These are phyloP conservation scores for Cepphus grylle DNA, from an alignment of 2,113 vertebrate genomes.

Conservation along the genomic window DNA sequence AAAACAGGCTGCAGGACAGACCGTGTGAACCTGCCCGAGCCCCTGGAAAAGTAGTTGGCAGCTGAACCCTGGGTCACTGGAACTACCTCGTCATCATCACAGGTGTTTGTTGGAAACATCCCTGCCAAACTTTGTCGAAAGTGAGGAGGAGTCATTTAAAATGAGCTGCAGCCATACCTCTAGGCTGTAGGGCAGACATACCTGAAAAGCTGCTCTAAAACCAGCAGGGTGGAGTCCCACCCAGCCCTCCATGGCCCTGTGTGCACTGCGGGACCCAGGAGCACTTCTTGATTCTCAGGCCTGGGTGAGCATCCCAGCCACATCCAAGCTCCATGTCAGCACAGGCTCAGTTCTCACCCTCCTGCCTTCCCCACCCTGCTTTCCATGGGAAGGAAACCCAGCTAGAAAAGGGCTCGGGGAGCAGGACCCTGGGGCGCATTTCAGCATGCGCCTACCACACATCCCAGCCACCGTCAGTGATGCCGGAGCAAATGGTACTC, in stretches of 20 bases:
- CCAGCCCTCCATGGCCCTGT: neutral
- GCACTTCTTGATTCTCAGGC: neutral
- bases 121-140: neutral
- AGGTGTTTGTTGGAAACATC: neutral
- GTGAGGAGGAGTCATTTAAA: constrained; percentile 12
- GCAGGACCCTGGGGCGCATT: neutral
- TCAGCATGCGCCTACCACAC: neutral
- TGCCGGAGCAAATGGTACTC: neutral
- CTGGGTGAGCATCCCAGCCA: neutral
- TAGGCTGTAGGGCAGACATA: constrained; percentile 43
- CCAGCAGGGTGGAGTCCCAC: neutral
- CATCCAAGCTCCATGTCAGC: neutral
- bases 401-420: neutral
- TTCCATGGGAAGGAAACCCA: neutral
- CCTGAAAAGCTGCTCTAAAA: constrained; percentile 21
- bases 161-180: neutral
- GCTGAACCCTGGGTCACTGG: neutral
- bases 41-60: neutral
- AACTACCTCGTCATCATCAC: neutral
- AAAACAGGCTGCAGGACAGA: neutral
- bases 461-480: accelerated
- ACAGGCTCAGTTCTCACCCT: neutral
- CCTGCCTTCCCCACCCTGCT: neutral
- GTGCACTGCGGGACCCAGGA: neutral
- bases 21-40: neutral